Base-by-base conservation (phyloP, 2,113 vertebrate species). In the Pao palembangensis region DNA sequence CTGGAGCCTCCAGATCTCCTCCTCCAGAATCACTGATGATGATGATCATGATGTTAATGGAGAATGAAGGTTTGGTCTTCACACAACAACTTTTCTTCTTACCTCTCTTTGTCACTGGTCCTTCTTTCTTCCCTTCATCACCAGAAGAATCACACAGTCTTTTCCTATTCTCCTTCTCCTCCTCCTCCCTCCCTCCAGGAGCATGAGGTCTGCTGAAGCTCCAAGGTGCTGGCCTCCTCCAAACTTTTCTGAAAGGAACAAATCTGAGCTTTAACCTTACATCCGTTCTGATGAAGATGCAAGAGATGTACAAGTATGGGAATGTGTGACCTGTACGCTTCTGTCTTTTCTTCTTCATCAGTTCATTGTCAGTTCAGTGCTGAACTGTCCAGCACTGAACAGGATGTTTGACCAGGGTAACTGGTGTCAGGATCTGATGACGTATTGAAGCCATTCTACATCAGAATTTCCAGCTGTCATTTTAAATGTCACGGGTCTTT, bases 1-100 rank as follows among this genome's bases (percentile, higher is more conserved):
- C 53, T 82, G 82, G 6, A 87, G 76, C 46, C 76, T 78, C 83
- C 74, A 79, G 66, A 85, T 80, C 73, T 82, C 81, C 60, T 82
- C 75, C 67, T 82, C 83, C 17, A 83, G 58, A 7, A 75, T 25
- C 15, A 31, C 81, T 82, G 46, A 57, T 15, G 44, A n/a, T 48
- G 7, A 52, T 10, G 0, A n/a, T n/a, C n/a, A n/a, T n/a, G n/a
- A 34, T 1, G 6, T 23, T 12, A 15, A 18, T 12, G 18, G 0
- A 17, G 5, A 8, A 10, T n/a, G n/a, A n/a, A 13, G 5, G 38
- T 10, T 3, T 17, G 46, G 1, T 13, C 60, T 16, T 15, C 10
- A 8, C 41, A 8, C 55, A 25, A 34, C 17, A 3, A 14, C 14
- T 44, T 6, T 34, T 61, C 48, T 8, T 55, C 55, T 17, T 17